Evolutionary conservation across 2,113 vertebrate genomes (phyloP).

Genomic region (Sapayoa aenigma): DNA sequence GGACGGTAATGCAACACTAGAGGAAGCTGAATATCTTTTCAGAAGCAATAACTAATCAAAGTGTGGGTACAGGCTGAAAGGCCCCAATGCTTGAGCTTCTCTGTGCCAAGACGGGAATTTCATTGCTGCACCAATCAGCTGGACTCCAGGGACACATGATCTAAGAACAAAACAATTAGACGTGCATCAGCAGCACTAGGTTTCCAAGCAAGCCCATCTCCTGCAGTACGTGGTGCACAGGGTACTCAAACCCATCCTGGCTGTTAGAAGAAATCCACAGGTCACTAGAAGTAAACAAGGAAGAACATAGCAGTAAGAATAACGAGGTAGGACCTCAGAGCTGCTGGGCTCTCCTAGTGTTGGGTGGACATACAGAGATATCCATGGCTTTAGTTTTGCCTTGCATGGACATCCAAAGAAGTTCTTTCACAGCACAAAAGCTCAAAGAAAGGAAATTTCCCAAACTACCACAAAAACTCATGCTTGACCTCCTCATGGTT

Average conservation of each 20-base stretch:
- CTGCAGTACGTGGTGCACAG: background rate
- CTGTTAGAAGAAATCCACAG: fast-evolving
- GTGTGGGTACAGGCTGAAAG: background rate
- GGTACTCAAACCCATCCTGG: background rate
- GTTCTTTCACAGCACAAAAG: background rate
- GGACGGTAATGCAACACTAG: background rate
- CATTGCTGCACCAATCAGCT: background rate
- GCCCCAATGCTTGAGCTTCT: background rate
- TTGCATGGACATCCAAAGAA: background rate
- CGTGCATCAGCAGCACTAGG: fast-evolving
- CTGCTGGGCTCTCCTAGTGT: background rate
- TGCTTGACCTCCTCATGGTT: background rate
- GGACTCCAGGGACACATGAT: background rate
- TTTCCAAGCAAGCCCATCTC: background rate
- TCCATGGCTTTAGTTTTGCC: background rate
- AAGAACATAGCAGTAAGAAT: background rate
- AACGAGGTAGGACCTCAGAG: background rate
- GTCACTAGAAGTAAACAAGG: background rate
- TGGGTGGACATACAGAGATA: background rate
- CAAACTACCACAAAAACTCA: background rate
- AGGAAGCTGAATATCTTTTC: background rate
- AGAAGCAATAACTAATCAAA: background rate
- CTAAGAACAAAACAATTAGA: background rate
- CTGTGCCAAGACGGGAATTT: background rate
- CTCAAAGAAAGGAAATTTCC: background rate